Evolutionary conservation across 2,888 invertebrate species (phyloP).

Genomic region (Drosophila diplacantha): DNA sequence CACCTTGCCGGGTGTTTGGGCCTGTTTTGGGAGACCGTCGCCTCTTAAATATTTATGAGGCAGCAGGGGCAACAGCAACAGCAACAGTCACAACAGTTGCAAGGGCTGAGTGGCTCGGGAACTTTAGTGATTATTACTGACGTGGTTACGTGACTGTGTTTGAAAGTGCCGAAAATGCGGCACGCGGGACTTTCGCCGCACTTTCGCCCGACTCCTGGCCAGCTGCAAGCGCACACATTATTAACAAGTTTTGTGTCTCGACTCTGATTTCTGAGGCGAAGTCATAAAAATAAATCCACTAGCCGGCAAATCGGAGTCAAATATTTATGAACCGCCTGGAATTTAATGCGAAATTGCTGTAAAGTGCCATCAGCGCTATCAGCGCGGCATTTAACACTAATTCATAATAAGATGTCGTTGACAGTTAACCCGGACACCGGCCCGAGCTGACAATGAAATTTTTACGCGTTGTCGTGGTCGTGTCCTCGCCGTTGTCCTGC

Average conservation of each 20-base stretch:
- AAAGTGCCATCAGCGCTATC: constrained; percentile 64
- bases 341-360: constrained; percentile 58
- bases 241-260: constrained; percentile 63
- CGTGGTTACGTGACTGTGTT: constrained; percentile 77
- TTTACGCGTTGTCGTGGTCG: constrained; percentile 39
- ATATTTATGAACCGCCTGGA: constrained; percentile 58
- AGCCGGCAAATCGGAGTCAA: constrained; percentile 42
- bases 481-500: constrained; percentile 39
- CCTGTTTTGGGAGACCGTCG: constrained; percentile 50
- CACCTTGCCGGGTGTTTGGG: constrained; percentile 35
- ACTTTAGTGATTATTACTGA: constrained; percentile 78
- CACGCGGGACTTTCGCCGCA: constrained; percentile 46
- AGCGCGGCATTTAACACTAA: constrained; percentile 72
- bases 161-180: constrained; percentile 76
- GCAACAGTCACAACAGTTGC: constrained; percentile 22
- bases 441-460: constrained; percentile 63
- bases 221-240: constrained; percentile 47
- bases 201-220: constrained; percentile 9
- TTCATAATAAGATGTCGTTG: constrained; percentile 74
- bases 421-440: constrained; percentile 70
- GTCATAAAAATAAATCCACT: constrained; percentile 70
- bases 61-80: constrained; percentile 30
- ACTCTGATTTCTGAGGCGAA: constrained; percentile 54
- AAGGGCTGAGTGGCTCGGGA: constrained; percentile 54
- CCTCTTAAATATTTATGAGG: constrained; percentile 64